These are phyloP conservation scores for Teleiodes luculella DNA, from an alignment of 2,888 invertebrate species.

Conservation along the genomic window DNA sequence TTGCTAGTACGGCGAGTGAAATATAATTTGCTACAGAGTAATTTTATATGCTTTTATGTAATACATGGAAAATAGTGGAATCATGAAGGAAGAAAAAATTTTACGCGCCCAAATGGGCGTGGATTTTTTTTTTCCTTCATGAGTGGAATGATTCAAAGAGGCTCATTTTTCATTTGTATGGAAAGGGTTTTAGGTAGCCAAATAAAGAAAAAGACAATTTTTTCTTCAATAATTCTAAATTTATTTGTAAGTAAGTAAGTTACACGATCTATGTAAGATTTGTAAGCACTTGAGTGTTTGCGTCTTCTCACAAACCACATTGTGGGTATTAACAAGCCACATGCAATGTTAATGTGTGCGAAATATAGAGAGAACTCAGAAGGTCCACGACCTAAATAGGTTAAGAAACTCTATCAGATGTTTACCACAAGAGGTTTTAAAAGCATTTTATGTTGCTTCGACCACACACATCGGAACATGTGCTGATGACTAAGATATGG, in stretches of 20 bases:
- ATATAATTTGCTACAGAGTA: too few relatives aligned
- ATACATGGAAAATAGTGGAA: too few relatives aligned
- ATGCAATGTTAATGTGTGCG: background rate
- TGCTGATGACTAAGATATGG: conserved; percentile 1
- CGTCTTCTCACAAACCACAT: background rate
- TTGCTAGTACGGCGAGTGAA: too few relatives aligned
- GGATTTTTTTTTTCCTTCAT: too few relatives aligned
- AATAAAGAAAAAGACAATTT: too few relatives aligned
- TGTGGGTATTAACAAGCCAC: background rate
- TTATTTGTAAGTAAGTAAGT: background rate
- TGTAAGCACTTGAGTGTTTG: background rate
- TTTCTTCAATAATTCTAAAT: too few relatives aligned
- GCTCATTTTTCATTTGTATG: too few relatives aligned
- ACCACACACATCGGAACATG: background rate
- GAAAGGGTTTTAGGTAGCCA: too few relatives aligned
- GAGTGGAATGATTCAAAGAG: too few relatives aligned
- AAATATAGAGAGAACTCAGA: background rate
- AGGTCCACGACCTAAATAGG: background rate
- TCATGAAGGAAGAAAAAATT: too few relatives aligned
- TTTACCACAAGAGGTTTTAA: background rate
- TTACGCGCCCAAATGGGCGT: too few relatives aligned
- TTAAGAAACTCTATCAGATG: conserved; percentile 4
- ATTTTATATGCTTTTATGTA: too few relatives aligned
- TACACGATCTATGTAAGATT: background rate
- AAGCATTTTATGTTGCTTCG: background rate